phyloP scores from a whole-genome alignment of 2,113 vertebrate species.

The Phyllostomus discolor region DNA sequence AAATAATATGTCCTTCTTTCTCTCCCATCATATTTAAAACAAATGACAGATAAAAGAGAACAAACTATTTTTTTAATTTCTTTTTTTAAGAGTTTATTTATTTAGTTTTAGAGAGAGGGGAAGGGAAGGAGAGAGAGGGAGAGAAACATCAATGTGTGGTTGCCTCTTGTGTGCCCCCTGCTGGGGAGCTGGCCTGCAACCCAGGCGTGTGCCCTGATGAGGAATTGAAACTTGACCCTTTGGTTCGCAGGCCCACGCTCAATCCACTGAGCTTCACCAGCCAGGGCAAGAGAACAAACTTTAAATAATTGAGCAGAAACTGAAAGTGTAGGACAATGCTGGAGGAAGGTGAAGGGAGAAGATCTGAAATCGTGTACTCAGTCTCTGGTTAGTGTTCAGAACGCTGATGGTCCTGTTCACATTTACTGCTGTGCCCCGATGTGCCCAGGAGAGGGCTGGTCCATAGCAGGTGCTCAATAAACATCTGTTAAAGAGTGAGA shows the following conservation, averaged over 20 bases:
- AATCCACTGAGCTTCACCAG: no score
- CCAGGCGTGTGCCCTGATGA: no score
- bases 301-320: background rate
- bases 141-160: no score
- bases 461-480: background rate
- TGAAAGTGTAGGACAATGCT: background rate
- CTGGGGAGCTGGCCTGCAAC: no score
- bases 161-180: no score
- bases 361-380: background rate
- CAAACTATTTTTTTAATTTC: background rate
- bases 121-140: no score
- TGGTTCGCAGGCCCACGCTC: no score
- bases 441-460: background rate
- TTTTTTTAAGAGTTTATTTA: no score
- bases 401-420: background rate
- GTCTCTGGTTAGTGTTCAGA: background rate
- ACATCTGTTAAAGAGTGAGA: background rate
- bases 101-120: no score
- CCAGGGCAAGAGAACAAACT: background rate
- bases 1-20: background rate
- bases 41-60: background rate
- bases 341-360: background rate
- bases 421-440: background rate
- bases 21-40: background rate
- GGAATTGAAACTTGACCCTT: no score